Evolutionary conservation across 1,140 invertebrate genomes (phyloP).

Genomic region (Lordiphosa clarofinis): DNA sequence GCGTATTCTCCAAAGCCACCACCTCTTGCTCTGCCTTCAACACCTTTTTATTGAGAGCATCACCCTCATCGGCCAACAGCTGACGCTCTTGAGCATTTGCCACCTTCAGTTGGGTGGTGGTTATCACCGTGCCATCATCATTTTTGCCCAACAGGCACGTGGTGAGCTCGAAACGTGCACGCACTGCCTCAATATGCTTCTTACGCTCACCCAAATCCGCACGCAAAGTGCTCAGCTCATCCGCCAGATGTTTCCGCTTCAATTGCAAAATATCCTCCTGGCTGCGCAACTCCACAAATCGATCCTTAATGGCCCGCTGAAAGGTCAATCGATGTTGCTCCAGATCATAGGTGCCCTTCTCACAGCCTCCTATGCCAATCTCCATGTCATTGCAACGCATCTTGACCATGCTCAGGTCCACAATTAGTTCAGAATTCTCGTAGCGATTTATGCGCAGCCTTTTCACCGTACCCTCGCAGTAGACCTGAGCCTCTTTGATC

Average conservation of each 20-base stretch:
- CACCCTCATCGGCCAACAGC: slow-evolving; percentile 84
- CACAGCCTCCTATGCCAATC: slow-evolving; percentile 81
- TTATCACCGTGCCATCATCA: slow-evolving; percentile 81
- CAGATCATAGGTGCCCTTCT: slow-evolving; percentile 82
- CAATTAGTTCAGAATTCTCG: slow-evolving; percentile 82
- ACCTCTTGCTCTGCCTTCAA: slow-evolving; percentile 85
- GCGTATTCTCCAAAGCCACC: slow-evolving; percentile 86
- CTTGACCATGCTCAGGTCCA: slow-evolving; percentile 83
- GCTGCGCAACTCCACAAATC: slow-evolving; percentile 82
- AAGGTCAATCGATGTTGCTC: slow-evolving; percentile 83
- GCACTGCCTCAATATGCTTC: slow-evolving; percentile 82
- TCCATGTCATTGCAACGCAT: slow-evolving; percentile 82
- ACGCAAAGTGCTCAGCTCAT: slow-evolving; percentile 82
- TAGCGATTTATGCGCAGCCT: slow-evolving; percentile 80
- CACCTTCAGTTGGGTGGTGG: slow-evolving; percentile 83
- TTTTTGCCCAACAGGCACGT: slow-evolving; percentile 80
- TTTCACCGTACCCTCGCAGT: slow-evolving; percentile 82
- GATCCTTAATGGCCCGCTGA: slow-evolving; percentile 82
- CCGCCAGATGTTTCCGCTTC: slow-evolving; percentile 81
- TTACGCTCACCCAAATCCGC: slow-evolving; percentile 81
- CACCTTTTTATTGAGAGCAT: slow-evolving; percentile 84
- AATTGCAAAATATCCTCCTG: slow-evolving; percentile 81
- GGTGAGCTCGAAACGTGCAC: slow-evolving; percentile 78
- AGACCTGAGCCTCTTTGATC: slow-evolving; percentile 79
- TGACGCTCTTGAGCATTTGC: slow-evolving; percentile 84